These are phyloP conservation scores for Aurelia aurita DNA, from an alignment of 30 jellyfish, hydroid and myxozoan species.

Conservation along the genomic window DNA sequence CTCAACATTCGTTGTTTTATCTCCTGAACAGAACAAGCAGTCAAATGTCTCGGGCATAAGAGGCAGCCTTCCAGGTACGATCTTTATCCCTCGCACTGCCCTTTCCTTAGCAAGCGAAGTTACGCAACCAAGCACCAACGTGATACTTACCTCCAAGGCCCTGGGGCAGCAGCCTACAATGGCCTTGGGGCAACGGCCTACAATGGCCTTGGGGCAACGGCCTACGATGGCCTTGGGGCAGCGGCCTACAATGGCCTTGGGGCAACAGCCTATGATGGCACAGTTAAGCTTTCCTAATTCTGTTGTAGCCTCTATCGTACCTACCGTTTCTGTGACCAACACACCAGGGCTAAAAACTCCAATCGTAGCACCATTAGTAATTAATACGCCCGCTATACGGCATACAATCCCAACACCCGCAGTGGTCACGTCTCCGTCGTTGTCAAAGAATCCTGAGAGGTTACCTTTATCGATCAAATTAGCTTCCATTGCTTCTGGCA, in stretches of 20 bases:
- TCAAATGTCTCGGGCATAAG: background rate
- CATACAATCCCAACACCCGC: background rate
- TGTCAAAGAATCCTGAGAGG: constrained; percentile 13
- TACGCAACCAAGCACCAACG: background rate
- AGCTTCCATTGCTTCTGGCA: constrained; percentile 66
- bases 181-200: constrained; percentile 6
- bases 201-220: background rate
- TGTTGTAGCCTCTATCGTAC: background rate
- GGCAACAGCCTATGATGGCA: background rate
- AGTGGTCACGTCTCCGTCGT: background rate
- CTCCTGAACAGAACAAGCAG: too few relatives aligned
- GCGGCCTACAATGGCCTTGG: constrained; percentile 15
- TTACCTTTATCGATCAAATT: constrained; percentile 55
- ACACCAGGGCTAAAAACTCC: constrained; percentile 39
- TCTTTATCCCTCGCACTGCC: background rate
- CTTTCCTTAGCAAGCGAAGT: background rate
- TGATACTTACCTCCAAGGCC: too few relatives aligned
- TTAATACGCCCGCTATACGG: background rate
- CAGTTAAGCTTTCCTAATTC: background rate
- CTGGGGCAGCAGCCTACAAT: constrained; percentile 4
- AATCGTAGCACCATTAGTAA: constrained; percentile 34
- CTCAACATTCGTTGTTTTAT: background rate
- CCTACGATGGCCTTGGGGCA: background rate
- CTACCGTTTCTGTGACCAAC: constrained; percentile 14
- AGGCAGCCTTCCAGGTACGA: background rate